Conservation (phyloP, 1,140 invertebrate species). For the Temnothorax curvispinosus region DNA sequence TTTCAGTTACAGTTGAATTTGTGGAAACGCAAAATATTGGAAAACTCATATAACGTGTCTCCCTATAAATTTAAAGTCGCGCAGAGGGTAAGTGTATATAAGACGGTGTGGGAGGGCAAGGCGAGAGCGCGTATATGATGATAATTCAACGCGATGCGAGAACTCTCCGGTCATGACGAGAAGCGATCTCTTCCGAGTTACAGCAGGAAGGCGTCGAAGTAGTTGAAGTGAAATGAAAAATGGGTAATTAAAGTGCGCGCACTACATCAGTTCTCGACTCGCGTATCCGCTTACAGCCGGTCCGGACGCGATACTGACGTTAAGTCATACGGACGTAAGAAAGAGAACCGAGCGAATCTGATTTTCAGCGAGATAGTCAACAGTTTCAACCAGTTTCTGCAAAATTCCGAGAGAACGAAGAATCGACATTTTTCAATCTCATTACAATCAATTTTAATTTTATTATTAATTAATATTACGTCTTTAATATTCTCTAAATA, state of each 20-base stretch:
- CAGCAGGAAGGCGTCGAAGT: background rate
- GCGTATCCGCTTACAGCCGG: conserved; percentile 30
- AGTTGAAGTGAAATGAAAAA: conserved; percentile 23
- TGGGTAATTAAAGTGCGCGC: conserved; percentile 41
- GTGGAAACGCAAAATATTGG: background rate
- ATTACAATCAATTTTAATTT: conserved; percentile 14
- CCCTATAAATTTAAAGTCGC: background rate
- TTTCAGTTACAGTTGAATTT: background rate
- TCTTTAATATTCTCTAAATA: background rate
- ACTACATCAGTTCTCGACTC: background rate
- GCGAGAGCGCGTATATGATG: background rate
- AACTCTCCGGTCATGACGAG: background rate
- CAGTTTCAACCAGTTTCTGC: background rate
- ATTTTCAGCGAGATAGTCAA: conserved; percentile 3
- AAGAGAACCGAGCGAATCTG: background rate
- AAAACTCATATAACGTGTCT: background rate
- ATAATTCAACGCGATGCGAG: conserved; percentile 18
- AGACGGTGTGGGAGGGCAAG: background rate
- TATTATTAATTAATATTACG: background rate
- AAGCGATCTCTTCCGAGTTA: conserved; percentile 17
- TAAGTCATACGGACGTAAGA: background rate
- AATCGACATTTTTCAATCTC: background rate
- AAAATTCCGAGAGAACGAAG: background rate
- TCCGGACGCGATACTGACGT: conserved; percentile 7
- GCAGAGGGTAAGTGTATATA: background rate